These are phyloP conservation scores for Hippocampus zosterae DNA, from an alignment of 2,113 vertebrate genomes.

Conservation along the genomic window DNA sequence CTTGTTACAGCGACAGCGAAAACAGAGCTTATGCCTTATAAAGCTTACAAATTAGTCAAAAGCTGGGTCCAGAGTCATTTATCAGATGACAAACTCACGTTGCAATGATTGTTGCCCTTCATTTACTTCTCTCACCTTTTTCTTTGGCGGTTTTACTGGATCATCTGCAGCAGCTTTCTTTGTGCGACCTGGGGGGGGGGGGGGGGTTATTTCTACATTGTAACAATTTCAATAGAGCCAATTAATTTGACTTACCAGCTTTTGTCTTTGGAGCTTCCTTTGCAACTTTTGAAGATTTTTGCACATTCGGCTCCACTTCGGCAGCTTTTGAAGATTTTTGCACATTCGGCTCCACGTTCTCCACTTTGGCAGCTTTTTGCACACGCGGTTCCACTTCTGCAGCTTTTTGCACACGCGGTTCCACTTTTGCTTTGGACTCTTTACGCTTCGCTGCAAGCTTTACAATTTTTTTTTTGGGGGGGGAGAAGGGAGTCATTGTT, in stretches of 20 bases:
- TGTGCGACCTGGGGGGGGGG: constrained; percentile 6
- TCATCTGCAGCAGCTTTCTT: background rate
- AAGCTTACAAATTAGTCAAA: no score
- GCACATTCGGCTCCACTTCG: constrained; percentile 55
- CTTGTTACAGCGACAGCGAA: no score
- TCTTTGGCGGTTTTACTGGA: background rate
- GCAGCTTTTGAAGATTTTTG: constrained; percentile 29
- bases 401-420: constrained; percentile 31
- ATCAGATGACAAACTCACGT: no score
- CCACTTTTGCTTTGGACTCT: constrained; percentile 40
- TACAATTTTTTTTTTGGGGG: rapidly evolving
- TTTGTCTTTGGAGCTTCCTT: constrained; percentile 37
- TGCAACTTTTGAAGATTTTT: constrained; percentile 31
- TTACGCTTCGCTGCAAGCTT: constrained; percentile 63
- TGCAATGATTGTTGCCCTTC: background rate
- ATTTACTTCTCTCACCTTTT: constrained; percentile 26
- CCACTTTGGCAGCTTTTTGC: constrained; percentile 26
- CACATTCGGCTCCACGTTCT: constrained; percentile 64
- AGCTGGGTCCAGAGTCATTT: no score
- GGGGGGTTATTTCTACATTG: no score
- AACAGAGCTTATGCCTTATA: no score
- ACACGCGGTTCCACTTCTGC: constrained; percentile 45
- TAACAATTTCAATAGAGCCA: no score
- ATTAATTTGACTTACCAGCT: constrained; percentile 22
- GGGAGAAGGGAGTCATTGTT: background rate